Conservation (phyloP, 2,113 vertebrate genomes). For the Leucopsar rothschildi region DNA sequence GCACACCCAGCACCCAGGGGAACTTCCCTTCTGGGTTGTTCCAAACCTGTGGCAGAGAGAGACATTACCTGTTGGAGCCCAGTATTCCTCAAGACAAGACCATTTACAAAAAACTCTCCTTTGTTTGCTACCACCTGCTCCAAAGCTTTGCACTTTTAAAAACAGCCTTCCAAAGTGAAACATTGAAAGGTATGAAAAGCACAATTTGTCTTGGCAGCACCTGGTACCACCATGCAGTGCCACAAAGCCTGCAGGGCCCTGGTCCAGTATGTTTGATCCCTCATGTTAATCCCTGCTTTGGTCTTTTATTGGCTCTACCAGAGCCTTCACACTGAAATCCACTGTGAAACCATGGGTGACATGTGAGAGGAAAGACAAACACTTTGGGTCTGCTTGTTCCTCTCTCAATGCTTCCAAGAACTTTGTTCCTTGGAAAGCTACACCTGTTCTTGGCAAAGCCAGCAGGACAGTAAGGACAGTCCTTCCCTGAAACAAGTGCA, state of each 20-base stretch:
- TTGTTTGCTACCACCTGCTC: background rate
- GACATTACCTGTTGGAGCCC: background rate
- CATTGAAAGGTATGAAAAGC: background rate
- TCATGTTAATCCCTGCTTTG: background rate
- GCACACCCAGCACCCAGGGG: background rate
- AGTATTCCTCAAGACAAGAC: background rate
- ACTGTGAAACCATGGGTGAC: background rate
- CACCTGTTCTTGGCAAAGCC: background rate
- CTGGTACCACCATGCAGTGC: background rate
- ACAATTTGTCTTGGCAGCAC: background rate
- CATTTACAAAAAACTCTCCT: background rate
- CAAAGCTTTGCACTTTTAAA: background rate
- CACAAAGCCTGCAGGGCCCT: background rate
- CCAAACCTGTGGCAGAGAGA: background rate
- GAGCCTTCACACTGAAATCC: background rate
- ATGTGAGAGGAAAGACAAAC: background rate
- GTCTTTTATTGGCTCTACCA: background rate
- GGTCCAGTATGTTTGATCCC: background rate
- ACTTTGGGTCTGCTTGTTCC: background rate
- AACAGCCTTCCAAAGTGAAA: background rate
- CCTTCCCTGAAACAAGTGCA: background rate
- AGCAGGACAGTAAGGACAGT: rapidly evolving
- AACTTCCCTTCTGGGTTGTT: background rate
- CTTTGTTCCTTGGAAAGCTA: background rate
- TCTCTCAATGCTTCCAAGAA: background rate